Evolutionary conservation across 2,797 vertebrate genomes (phyloP).

Genomic region (Sorex maritimensis): DNA sequence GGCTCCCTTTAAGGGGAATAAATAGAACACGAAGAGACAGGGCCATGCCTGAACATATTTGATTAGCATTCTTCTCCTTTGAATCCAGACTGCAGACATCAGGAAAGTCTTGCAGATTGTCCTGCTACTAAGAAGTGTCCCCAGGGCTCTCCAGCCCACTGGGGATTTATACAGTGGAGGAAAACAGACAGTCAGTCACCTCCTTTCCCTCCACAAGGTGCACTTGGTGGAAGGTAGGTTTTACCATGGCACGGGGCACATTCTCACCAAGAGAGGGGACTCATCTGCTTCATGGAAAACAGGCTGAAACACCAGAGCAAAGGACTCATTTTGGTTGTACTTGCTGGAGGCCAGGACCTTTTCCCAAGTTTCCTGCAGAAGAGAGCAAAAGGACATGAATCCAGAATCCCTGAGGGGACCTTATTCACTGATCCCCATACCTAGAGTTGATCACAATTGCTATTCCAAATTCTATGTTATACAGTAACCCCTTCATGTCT

Average conservation of each 20-base stretch:
- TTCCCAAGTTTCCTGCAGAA: constrained; percentile 88
- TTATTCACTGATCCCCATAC: fast-evolving
- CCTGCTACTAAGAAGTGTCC: too few relatives aligned
- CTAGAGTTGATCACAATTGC: fast-evolving
- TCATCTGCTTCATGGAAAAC: constrained; percentile 81
- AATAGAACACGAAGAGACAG: not conserved
- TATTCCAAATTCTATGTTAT: not conserved
- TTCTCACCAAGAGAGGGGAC: constrained; percentile 79
- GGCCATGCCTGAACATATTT: too few relatives aligned
- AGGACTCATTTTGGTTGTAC: constrained; percentile 88
- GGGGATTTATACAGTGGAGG: not conserved
- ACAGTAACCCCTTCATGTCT: not conserved
- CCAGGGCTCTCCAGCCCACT: not conserved
- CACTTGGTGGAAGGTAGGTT: not conserved
- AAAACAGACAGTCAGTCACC: not conserved
- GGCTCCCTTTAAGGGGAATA: not conserved
- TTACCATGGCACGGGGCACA: not conserved
- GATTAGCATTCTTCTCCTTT: not conserved
- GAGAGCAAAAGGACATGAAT: constrained; percentile 36
- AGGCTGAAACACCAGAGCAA: constrained; percentile 89
- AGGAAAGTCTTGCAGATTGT: too few relatives aligned
- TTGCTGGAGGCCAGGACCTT: constrained; percentile 85
- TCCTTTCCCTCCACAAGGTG: too few relatives aligned
- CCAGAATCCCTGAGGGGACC: not conserved
- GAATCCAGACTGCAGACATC: too few relatives aligned